phyloP scores from a whole-genome alignment of 2,888 invertebrate genomes.

The Philereme vetulata region DNA sequence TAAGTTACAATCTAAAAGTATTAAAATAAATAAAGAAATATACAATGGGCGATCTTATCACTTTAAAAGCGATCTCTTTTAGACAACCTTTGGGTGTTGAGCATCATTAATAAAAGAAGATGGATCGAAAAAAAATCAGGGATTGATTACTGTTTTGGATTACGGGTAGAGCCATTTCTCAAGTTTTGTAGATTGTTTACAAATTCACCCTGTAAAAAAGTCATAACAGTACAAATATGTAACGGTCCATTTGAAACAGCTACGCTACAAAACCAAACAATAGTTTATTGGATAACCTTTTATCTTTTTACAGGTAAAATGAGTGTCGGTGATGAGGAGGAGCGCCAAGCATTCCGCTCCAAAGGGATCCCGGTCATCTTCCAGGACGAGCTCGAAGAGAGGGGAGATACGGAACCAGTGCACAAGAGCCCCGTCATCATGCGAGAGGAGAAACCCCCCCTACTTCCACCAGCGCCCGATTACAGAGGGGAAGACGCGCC shows the following conservation, averaged over 20 bases:
- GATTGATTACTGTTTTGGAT: too few relatives aligned
- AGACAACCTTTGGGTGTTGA: too few relatives aligned
- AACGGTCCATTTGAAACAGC: background rate
- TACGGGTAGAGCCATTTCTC: too few relatives aligned
- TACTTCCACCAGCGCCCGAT: conserved; percentile 90
- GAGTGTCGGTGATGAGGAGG: conserved; percentile 89
- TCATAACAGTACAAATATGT: background rate
- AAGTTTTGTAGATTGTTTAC: too few relatives aligned
- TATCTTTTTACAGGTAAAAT: conserved; percentile 83
- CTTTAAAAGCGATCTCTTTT: too few relatives aligned
- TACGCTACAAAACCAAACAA: background rate
- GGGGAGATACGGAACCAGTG: conserved; percentile 92
- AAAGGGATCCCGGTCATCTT: conserved; percentile 97
- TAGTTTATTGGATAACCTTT: background rate
- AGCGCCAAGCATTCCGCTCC: conserved; percentile 91
- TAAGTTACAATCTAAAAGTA: too few relatives aligned
- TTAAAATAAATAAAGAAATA: too few relatives aligned
- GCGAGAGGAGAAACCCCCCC: conserved; percentile 97
- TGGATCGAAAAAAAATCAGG: too few relatives aligned
- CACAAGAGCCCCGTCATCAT: conserved; percentile 97
- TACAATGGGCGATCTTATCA: too few relatives aligned
- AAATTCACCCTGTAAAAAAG: too few relatives aligned
- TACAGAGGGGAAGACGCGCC: conserved; percentile 88
- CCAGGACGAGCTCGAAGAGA: conserved; percentile 97
- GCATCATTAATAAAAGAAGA: too few relatives aligned